Conservation (phyloP, 2,888 invertebrate species). For the Lycophotia porphyrea region DNA sequence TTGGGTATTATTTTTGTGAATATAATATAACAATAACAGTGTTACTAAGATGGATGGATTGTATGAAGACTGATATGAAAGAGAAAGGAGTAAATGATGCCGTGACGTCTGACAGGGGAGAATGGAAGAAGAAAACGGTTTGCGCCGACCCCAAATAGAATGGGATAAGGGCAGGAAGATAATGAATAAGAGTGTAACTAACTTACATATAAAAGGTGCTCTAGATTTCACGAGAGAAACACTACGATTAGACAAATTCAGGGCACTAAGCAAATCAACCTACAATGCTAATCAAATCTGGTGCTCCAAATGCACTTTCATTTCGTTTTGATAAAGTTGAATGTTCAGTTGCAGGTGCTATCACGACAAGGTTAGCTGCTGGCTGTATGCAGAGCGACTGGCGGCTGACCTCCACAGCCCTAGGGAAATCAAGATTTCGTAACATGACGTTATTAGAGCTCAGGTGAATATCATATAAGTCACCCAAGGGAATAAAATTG, state of each 20-base stretch:
- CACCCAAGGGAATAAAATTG: slow-evolving; percentile 34
- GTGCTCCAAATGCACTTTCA: slow-evolving; percentile 10
- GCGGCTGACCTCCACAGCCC: slow-evolving; percentile 44
- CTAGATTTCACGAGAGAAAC: background rate
- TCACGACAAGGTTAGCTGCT: slow-evolving; percentile 22
- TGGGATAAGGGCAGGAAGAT: too few relatives aligned
- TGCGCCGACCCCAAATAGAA: too few relatives aligned
- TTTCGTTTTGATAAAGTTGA: slow-evolving; percentile 5
- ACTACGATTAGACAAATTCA: slow-evolving; percentile 6
- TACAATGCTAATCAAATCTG: slow-evolving; percentile 23
- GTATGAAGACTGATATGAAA: too few relatives aligned
- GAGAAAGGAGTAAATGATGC: too few relatives aligned
- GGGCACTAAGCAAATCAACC: background rate
- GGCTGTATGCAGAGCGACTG: slow-evolving; percentile 43
- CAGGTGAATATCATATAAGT: slow-evolving; percentile 50
- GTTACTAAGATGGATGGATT: too few relatives aligned
- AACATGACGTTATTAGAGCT: slow-evolving; percentile 47
- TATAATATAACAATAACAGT: too few relatives aligned
- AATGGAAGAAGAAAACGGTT: too few relatives aligned
- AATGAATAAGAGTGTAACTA: background rate
- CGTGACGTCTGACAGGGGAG: too few relatives aligned
- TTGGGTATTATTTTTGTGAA: background rate
- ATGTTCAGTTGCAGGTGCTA: slow-evolving; percentile 32
- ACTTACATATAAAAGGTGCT: background rate
- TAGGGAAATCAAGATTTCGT: slow-evolving; percentile 56